Percentiles rank a stretch among this genome's conserved stretches.
Conservation (phyloP, 2,113 vertebrate genomes). For the Columbina picui region DNA sequence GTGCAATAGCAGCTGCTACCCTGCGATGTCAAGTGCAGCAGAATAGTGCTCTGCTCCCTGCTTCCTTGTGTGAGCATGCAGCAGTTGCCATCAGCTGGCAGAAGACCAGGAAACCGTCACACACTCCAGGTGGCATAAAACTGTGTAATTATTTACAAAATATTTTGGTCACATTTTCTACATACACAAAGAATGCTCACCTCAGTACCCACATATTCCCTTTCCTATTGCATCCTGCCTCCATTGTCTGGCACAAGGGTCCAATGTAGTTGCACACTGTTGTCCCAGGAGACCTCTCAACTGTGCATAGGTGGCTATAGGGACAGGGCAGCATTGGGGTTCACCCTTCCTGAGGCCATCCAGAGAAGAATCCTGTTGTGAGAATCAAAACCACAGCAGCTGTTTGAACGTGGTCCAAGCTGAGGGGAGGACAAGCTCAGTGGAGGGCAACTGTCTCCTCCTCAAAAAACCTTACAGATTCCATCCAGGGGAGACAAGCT, state of each 20-base stretch:
- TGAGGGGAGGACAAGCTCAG: neutral
- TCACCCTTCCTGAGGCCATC: neutral
- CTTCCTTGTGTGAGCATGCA: neutral
- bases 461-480: neutral
- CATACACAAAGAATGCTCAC: neutral
- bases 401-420: neutral
- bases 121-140: neutral
- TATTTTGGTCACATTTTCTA: neutral
- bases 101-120: neutral
- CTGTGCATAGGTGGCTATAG: accelerated
- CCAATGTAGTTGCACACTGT: accelerated
- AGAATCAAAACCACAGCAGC: neutral
- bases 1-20: neutral
- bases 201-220: neutral
- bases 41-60: neutral
- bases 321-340: accelerated
- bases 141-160: neutral
- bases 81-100: neutral
- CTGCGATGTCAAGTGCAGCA: neutral
- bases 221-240: neutral
- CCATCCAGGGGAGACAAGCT: accelerated
- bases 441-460: neutral
- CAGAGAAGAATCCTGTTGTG: neutral
- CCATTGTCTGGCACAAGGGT: neutral
- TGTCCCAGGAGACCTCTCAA: neutral